Percentiles rank a stretch among this genome's conserved stretches.
Evolutionary conservation across 2,888 invertebrate genomes (phyloP).

Genomic region (Onthophagus sagittarius): DNA sequence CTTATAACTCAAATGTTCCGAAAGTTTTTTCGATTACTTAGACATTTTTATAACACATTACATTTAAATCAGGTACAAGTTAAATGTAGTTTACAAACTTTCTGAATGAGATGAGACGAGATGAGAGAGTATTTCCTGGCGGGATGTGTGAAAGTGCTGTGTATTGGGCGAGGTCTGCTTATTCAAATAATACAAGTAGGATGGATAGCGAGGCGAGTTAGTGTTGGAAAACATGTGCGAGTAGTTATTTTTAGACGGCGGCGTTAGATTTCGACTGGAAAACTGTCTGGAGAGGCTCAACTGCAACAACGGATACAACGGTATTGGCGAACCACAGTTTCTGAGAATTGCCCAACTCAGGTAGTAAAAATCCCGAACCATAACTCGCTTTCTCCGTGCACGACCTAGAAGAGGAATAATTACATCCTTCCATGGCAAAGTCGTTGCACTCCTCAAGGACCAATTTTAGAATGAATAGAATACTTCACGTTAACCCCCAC

Average conservation of each 20-base stretch:
- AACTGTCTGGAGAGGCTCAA: not conserved
- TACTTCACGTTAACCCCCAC: not conserved
- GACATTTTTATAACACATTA: not conserved
- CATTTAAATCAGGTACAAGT: not conserved
- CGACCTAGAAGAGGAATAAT: constrained; percentile 7
- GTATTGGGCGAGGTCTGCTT: not conserved
- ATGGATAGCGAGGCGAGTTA: not conserved
- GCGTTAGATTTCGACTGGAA: not conserved
- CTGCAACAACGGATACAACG: not conserved
- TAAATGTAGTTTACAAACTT: not conserved
- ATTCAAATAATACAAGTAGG: not conserved
- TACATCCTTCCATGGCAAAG: constrained; percentile 5
- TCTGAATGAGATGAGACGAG: not conserved
- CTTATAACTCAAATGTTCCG: not conserved
- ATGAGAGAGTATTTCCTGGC: not conserved
- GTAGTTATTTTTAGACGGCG: not conserved
- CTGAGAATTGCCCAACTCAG: constrained; percentile 7
- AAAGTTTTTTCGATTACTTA: not conserved
- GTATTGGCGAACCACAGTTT: constrained; percentile 5
- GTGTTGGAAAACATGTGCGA: not conserved
- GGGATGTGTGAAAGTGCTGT: not conserved
- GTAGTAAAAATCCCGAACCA: constrained; percentile 7
- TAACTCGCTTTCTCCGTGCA: constrained; percentile 8
- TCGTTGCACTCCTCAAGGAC: not conserved
- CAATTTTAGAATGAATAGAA: not conserved